Conservation (phyloP, 2,797 vertebrate species). For the Euthynnus affinis region DNA sequence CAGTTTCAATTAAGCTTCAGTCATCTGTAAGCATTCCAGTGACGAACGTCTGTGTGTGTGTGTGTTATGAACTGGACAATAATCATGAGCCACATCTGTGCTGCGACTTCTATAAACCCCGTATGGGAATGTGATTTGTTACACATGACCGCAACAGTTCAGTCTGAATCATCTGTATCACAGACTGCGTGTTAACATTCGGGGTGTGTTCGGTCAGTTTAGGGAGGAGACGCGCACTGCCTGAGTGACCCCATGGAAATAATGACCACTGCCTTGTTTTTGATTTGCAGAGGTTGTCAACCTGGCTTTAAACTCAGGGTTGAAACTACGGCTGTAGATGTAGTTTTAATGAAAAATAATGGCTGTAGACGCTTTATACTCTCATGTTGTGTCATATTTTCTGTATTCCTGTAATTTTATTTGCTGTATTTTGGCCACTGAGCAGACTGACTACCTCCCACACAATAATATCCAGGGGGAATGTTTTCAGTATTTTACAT, state of each 20-base stretch:
- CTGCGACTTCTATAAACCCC: conserved; percentile 52
- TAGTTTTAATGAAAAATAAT: conserved; percentile 33
- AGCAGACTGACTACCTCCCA: conserved; percentile 4
- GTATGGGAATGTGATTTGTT: conserved; percentile 61
- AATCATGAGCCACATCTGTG: conserved; percentile 66
- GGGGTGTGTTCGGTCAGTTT: conserved; percentile 44
- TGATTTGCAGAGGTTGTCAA: conserved; percentile 49
- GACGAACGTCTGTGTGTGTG: conserved; percentile 35
- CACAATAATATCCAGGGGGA: conserved; percentile 8
- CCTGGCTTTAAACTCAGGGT: conserved; percentile 40
- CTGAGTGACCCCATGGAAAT: conserved; percentile 60
- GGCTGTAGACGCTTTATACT: conserved; percentile 28
- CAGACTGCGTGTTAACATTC: conserved; percentile 46
- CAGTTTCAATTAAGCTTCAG: conserved; percentile 23
- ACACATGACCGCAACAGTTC: conserved; percentile 60
- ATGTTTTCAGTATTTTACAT: conserved; percentile 1
- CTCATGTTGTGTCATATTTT: conserved; percentile 37
- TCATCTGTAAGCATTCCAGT: conserved; percentile 36
- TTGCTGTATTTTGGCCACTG: conserved; percentile 34
- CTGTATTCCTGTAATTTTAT: conserved; percentile 29
- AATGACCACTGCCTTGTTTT: conserved; percentile 50
- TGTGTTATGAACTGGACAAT: conserved; percentile 54
- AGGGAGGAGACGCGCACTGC: conserved; percentile 23
- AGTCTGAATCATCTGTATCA: conserved; percentile 57
- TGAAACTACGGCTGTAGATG: conserved; percentile 34